Evolutionary conservation across 2,113 vertebrate species (phyloP).

Genomic region (Rhea americana): DNA sequence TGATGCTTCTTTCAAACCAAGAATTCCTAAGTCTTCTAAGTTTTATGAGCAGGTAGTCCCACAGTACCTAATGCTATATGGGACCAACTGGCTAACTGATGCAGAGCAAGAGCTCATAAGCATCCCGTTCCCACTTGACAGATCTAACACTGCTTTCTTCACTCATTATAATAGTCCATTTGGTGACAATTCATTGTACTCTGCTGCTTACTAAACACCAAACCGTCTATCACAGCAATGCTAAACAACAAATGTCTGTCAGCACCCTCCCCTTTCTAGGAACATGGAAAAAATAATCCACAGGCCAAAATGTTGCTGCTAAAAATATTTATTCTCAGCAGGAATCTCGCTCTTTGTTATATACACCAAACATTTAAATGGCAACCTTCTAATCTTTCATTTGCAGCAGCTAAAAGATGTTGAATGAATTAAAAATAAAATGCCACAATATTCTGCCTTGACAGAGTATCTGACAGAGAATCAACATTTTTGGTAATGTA

Average conservation of each 20-base stretch:
- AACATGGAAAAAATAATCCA: not conserved
- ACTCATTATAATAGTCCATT: not conserved
- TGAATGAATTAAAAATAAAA: constrained; percentile 52
- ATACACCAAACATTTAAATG: constrained; percentile 42
- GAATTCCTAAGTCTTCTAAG: not conserved
- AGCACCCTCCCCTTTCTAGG: not conserved
- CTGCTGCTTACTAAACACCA: not conserved
- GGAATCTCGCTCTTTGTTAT: constrained; percentile 2
- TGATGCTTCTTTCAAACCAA: not conserved
- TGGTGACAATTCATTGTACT: not conserved
- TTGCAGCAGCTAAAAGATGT: constrained; percentile 6
- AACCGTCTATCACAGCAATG: not conserved
- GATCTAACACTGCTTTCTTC: not conserved
- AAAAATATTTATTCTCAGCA: constrained; percentile 39
- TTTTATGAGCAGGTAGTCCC: not conserved
- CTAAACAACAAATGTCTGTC: not conserved
- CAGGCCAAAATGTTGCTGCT: not conserved
- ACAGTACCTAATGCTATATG: not conserved
- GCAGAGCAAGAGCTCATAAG: not conserved
- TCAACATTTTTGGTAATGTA: not conserved
- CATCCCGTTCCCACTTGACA: not conserved
- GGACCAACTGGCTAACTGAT: not conserved
- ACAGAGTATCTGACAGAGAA: not conserved
- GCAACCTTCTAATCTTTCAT: constrained; percentile 25
- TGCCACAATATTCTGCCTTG: not conserved